phyloP scores from a whole-genome alignment of 2,113 vertebrate genomes.

The Nerophis ophidion region DNA sequence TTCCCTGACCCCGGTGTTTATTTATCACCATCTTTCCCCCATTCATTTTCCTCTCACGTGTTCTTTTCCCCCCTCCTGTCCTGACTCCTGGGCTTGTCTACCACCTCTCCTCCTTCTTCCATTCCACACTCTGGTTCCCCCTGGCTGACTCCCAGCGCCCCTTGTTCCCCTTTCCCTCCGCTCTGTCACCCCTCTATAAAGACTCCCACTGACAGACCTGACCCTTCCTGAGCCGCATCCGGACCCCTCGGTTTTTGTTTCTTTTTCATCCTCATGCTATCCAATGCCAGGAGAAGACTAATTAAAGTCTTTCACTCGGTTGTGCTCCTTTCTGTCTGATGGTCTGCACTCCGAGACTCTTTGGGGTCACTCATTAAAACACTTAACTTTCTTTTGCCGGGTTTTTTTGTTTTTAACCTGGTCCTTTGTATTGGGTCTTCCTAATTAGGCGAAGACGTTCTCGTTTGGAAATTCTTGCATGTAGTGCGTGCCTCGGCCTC shows the following conservation, averaged over 20 bases:
- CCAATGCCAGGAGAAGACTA: slow-evolving; percentile 60
- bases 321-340: slow-evolving; percentile 35
- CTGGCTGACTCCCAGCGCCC: slow-evolving; percentile 57
- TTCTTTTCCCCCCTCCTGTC: slow-evolving; percentile 25
- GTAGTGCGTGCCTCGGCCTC: not conserved
- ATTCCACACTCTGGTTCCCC: slow-evolving; percentile 42
- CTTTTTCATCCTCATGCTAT: slow-evolving; percentile 22
- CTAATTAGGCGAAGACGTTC: not conserved
- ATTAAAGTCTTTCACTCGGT: slow-evolving; percentile 73
- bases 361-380: slow-evolving; percentile 76
- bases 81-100: slow-evolving; percentile 6
- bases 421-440: slow-evolving; percentile 22
- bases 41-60: not conserved
- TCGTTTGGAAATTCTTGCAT: not conserved
- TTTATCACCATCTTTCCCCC: not conserved
- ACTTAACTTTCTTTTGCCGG: slow-evolving; percentile 46
- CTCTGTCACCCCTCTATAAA: slow-evolving; percentile 70
- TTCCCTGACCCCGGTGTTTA: slow-evolving; percentile 12
- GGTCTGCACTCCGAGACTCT: slow-evolving; percentile 55
- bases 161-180: slow-evolving; percentile 53
- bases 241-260: slow-evolving; percentile 39
- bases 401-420: slow-evolving; percentile 31
- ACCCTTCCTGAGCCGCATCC: slow-evolving; percentile 56
- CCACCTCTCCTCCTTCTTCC: slow-evolving; percentile 15
- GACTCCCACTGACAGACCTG: slow-evolving; percentile 64